Evolutionary conservation across 2,797 vertebrate species (phyloP), one percentile per base, ranked within the genome.

Genomic region (Heteromormyrus szaboi): DNA sequence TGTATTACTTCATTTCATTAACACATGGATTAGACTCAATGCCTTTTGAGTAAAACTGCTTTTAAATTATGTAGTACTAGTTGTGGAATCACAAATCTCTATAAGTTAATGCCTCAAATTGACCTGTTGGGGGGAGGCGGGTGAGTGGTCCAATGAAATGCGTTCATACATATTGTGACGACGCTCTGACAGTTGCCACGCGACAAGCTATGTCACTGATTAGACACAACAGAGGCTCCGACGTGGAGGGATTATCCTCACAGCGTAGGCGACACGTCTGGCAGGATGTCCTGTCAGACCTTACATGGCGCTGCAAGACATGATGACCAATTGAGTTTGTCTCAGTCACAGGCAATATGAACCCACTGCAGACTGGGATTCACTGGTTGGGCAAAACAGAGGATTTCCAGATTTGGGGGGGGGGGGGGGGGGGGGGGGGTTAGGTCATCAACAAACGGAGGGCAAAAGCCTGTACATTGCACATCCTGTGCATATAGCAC

Each of bases 171-270:
- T 41, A 76, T 76, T 41, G 12, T 41, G 68, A 76, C 68, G 68
- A 76, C 14, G 33, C 68, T 37, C 33, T 37, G 84, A 86, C 84
- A 86, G 50, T 86, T 54, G 50, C 22, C 46, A 86, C 14, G 37
- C 46, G 4, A 86, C 84, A 86, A 19, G 48, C 51, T 29, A 48
- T 54, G 84, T 54, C 84, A 33, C 84, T 54, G 37, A 62, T 53
- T 89, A 89, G 91, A 91, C 88, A 90, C 92, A 89, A 91, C 91
- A 51, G 89, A 90, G 89, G 95, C 96, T 96, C 12, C 25, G 84
- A 86, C 5, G 50, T 54, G 50, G 84, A 86, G 68, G 68, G 84
- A 53, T 86, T 86, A 86, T 33, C 50, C 25, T 54, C 22, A 51
- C 22, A 17, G 84, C 7, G 8, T 41, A 33, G 48, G 51, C 84